phyloP scores from a whole-genome alignment of 2,888 invertebrate species.

The Cantharis rustica region DNA sequence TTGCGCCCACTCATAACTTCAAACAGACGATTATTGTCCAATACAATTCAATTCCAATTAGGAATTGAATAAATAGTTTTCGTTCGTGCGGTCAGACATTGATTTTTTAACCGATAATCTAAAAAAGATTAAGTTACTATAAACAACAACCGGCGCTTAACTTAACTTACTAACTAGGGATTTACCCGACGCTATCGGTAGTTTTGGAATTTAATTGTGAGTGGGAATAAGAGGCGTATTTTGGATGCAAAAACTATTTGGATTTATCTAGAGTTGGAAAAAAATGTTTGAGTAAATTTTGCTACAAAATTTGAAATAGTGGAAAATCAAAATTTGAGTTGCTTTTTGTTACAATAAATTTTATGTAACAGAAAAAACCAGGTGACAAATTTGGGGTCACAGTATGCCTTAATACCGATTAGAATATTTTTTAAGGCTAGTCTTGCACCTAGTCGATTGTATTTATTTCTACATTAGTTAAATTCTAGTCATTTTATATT shows the following conservation, averaged over 20 bases:
- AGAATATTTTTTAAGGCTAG: constrained; percentile 50
- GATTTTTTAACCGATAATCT: no score
- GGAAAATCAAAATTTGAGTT: not conserved
- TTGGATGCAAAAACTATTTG: not conserved
- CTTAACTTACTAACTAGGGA: not conserved
- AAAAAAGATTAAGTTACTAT: no score
- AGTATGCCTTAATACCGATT: constrained; percentile 53
- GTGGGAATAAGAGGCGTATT: not conserved
- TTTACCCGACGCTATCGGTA: not conserved
- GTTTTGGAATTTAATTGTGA: not conserved
- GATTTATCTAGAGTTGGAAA: not conserved
- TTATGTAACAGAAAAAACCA: constrained; percentile 41
- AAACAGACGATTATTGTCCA: no score
- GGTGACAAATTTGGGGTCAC: constrained; percentile 52
- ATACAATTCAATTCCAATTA: no score
- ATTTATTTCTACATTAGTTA: constrained; percentile 44
- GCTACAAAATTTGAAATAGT: constrained; percentile 18
- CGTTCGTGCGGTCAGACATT: not conserved
- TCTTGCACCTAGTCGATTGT: constrained; percentile 49
- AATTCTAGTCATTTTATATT: constrained; percentile 46
- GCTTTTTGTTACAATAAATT: constrained; percentile 24
- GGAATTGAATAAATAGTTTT: not conserved
- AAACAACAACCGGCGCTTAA: no score
- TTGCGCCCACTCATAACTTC: not conserved
- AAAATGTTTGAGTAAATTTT: not conserved